These are phyloP conservation scores for Fistularia commersonii DNA, from an alignment of 2,797 vertebrate species.

Conservation along the genomic window DNA sequence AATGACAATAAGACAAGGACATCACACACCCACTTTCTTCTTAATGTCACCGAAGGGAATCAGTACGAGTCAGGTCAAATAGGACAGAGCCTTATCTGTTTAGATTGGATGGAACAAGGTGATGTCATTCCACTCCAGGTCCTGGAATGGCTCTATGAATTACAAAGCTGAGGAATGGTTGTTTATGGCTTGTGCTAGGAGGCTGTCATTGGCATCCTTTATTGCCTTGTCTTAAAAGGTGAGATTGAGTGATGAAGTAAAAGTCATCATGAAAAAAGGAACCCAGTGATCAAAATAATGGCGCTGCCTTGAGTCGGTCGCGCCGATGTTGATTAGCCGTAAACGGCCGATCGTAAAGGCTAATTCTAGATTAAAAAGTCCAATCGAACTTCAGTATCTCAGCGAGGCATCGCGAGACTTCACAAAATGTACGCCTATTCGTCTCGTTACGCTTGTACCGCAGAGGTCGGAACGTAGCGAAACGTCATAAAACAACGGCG, in stretches of 20 bases:
- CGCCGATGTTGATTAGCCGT: slow-evolving; percentile 6
- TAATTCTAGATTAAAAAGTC: not conserved
- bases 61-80: slow-evolving; percentile 41
- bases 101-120: slow-evolving; percentile 24
- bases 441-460: not conserved
- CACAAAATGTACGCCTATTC: not conserved
- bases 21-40: slow-evolving; percentile 24
- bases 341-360: not conserved
- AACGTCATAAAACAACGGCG: too few relatives aligned
- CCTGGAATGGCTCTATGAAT: slow-evolving; percentile 1
- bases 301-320: slow-evolving; percentile 2
- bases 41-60: slow-evolving; percentile 25
- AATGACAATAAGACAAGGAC: slow-evolving; percentile 12
- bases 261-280: slow-evolving; percentile 18
- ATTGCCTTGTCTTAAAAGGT: slow-evolving; percentile 43
- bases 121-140: slow-evolving; percentile 25
- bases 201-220: slow-evolving; percentile 51
- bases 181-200: too few relatives aligned
- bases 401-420: not conserved
- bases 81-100: slow-evolving; percentile 16
- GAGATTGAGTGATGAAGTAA: slow-evolving; percentile 42
- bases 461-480: not conserved
- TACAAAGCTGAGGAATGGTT: not conserved
- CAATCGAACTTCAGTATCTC: not conserved
- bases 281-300: slow-evolving; percentile 29